phyloP scores from a whole-genome alignment of 1,140 invertebrate species.

The Acromyrmex heyeri region DNA sequence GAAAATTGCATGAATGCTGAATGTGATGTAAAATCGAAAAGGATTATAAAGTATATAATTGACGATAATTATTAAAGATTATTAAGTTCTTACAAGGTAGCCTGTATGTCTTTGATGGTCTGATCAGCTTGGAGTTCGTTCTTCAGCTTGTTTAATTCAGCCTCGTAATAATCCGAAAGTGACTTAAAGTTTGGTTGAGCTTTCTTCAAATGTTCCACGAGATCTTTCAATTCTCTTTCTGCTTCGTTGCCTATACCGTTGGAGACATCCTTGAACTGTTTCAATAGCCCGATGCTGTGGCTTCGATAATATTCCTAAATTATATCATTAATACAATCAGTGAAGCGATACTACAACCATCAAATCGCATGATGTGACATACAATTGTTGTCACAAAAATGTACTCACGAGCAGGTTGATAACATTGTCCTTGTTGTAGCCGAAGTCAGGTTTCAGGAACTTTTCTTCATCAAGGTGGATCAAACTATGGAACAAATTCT shows the following conservation, averaged over 20 bases:
- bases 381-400: not conserved
- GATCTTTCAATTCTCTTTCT: conserved; percentile 79
- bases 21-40: not conserved
- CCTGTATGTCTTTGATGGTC: conserved; percentile 89
- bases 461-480: conserved; percentile 89
- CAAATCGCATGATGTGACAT: not conserved
- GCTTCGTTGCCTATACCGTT: conserved; percentile 82
- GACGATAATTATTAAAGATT: not conserved
- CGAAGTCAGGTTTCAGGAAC: conserved; percentile 90
- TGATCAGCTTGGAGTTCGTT: conserved; percentile 90
- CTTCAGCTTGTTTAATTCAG: conserved; percentile 88
- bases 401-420: conserved; percentile 80
- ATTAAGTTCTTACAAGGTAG: conserved; percentile 87
- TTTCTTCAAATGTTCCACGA: conserved; percentile 87
- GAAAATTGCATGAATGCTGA: not conserved
- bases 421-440: conserved; percentile 89
- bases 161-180: conserved; percentile 87
- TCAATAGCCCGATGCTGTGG: conserved; percentile 74
- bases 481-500: conserved; percentile 88
- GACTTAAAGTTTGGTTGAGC: conserved; percentile 89
- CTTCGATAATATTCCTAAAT: conserved; percentile 73
- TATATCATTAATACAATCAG: not conserved
- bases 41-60: too few species aligned
- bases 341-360: not conserved
- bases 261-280: conserved; percentile 83